Evolutionary conservation across 2,797 vertebrate genomes (phyloP).

Genomic region (Helostoma temminkii): DNA sequence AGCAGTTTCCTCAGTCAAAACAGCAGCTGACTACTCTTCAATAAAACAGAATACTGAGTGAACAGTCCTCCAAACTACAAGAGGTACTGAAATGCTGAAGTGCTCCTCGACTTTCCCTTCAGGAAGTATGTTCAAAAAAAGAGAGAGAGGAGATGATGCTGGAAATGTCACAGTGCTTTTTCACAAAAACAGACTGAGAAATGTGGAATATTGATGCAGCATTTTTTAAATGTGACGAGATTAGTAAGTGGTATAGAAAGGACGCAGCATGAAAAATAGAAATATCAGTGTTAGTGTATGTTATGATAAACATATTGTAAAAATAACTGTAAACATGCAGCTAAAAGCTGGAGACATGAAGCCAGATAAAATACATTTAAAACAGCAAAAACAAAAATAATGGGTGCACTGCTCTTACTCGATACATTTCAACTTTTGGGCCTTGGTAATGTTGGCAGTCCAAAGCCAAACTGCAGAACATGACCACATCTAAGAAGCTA

Average conservation of each 20-base stretch:
- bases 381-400: too few species aligned
- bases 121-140: constrained; percentile 27
- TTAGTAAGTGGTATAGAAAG: background rate
- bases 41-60: constrained; percentile 18
- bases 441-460: too few species aligned
- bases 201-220: constrained; percentile 8
- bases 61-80: constrained; percentile 22
- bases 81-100: constrained; percentile 12
- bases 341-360: too few species aligned
- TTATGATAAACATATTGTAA: too few species aligned
- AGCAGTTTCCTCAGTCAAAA: constrained; percentile 17
- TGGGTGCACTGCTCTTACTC: too few species aligned
- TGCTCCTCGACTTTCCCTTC: constrained; percentile 36
- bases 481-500: background rate
- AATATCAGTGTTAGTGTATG: background rate
- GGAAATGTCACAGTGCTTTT: constrained; percentile 45
- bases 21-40: constrained; percentile 12
- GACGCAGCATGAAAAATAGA: background rate
- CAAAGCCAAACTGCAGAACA: background rate
- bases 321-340: too few species aligned
- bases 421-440: too few species aligned
- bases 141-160: constrained; percentile 30
- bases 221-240: background rate
- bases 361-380: too few species aligned
- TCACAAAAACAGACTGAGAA: constrained; percentile 21